phyloP scores from a whole-genome alignment of 92 coral and sea anemone genomes.

The Pocillopora meandrina region DNA sequence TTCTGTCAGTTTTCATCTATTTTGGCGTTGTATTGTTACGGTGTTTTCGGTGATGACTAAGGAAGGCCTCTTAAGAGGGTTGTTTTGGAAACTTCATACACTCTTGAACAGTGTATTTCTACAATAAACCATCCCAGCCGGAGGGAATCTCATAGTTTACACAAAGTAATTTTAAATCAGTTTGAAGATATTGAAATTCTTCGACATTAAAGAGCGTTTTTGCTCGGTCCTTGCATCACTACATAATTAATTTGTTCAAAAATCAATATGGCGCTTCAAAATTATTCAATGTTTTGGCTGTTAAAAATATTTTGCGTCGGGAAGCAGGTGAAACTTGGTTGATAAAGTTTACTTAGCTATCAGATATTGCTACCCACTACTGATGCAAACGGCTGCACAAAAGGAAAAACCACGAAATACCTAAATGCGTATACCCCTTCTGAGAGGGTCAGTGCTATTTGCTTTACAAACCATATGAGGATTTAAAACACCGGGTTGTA shows the following conservation, averaged over 20 bases:
- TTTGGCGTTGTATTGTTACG: constrained; percentile 2
- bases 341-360: background rate
- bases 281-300: background rate
- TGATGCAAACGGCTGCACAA: background rate
- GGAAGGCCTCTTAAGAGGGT: constrained; percentile 7
- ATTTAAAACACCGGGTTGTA: constrained; percentile 2
- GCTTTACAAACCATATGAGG: background rate
- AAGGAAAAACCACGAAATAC: too few relatives aligned
- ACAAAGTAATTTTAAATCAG: background rate
- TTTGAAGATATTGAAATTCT: background rate
- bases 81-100: constrained; percentile 15
- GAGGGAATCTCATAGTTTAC: constrained; percentile 5
- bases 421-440: background rate
- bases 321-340: background rate
- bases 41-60: background rate
- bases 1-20: background rate
- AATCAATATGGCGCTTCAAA: constrained; percentile 6
- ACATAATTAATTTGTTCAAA: background rate
- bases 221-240: background rate
- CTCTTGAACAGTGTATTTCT: constrained; percentile 14
- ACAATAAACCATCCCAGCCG: constrained; percentile 8
- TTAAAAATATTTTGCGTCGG: background rate
- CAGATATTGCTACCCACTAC: background rate
- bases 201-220: background rate
- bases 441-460: background rate